Conservation (phyloP, 2,113 vertebrate genomes). For the Aspidoscelis tigris region DNA sequence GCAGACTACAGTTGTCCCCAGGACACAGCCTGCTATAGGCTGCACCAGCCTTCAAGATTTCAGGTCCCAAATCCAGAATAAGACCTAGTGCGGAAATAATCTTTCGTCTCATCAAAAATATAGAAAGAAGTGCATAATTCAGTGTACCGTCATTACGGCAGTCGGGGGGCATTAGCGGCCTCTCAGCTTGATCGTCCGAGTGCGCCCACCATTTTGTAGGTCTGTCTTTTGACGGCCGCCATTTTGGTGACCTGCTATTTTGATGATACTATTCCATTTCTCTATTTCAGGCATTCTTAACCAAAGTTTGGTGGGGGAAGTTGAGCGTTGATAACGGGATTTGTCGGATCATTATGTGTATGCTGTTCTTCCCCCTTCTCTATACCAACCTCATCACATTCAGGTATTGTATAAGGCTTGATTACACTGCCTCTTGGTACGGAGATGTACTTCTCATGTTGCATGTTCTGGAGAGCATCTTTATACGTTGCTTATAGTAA, state of each 20-base stretch:
- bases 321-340: conserved; percentile 86
- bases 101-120: too few relatives aligned
- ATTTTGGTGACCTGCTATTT: background rate
- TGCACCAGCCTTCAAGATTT: too few relatives aligned
- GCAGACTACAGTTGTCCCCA: too few relatives aligned
- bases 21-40: too few relatives aligned
- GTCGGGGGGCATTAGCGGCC: too few relatives aligned
- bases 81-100: too few relatives aligned
- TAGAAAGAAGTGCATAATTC: too few relatives aligned
- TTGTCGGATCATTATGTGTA: conserved; percentile 84
- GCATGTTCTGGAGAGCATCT: background rate
- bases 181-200: too few relatives aligned
- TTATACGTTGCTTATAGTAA: background rate
- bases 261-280: background rate
- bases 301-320: conserved; percentile 96
- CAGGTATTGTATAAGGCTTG: conserved; percentile 76
- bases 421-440: background rate
- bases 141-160: too few relatives aligned
- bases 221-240: too few relatives aligned
- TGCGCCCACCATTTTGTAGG: too few relatives aligned
- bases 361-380: conserved; percentile 87
- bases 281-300: conserved; percentile 86
- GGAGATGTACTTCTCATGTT: background rate
- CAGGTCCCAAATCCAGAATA: too few relatives aligned
- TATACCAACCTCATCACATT: conserved; percentile 86